Conservation (phyloP, 2,888 invertebrate genomes). For the Oscheius sp. region DNA sequence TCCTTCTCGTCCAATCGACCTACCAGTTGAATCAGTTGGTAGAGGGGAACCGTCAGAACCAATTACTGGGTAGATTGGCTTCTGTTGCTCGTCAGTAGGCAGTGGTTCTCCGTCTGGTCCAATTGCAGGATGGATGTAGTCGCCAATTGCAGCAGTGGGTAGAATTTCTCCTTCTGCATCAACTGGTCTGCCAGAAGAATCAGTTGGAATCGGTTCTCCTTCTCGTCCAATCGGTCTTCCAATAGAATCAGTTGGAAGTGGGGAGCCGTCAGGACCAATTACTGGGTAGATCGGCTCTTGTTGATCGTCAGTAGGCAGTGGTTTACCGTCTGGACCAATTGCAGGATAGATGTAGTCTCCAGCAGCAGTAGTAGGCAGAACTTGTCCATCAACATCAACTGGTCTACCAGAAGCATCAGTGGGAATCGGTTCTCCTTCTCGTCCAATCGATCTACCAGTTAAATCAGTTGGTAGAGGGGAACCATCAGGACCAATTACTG, state of each 20-base stretch:
- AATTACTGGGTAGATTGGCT: slow-evolving; percentile 35
- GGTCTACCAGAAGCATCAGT: slow-evolving; percentile 36
- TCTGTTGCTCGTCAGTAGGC: slow-evolving; percentile 37
- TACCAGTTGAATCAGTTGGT: slow-evolving; percentile 37
- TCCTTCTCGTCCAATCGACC: slow-evolving; percentile 28
- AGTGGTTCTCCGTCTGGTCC: slow-evolving; percentile 5
- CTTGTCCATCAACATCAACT: slow-evolving; percentile 42
- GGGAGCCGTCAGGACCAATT: slow-evolving; percentile 40
- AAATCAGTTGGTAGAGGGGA: slow-evolving; percentile 47
- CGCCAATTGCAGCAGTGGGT: slow-evolving; percentile 39
- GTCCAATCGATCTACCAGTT: slow-evolving; percentile 34
- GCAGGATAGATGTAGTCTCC: slow-evolving; percentile 42
- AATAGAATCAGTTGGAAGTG: slow-evolving; percentile 43
- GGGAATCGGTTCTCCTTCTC: slow-evolving; percentile 40
- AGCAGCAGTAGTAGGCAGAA: slow-evolving; percentile 40
- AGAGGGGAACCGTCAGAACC: slow-evolving; percentile 43
- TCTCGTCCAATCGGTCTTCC: slow-evolving; percentile 39
- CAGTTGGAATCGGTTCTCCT: slow-evolving; percentile 37
- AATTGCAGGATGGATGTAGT: slow-evolving; percentile 42
- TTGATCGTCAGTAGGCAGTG: slow-evolving; percentile 43
- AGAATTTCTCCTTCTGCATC: slow-evolving; percentile 54
- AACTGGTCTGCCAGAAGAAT: slow-evolving; percentile 45
- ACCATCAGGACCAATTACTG: slow-evolving; percentile 49
- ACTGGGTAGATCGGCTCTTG: slow-evolving; percentile 44
- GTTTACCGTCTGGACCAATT: slow-evolving; percentile 36